Percentiles rank a stretch among this genome's conserved stretches.
phyloP scores from a whole-genome alignment of 2,113 vertebrate genomes.

The Balaeniceps rex region DNA sequence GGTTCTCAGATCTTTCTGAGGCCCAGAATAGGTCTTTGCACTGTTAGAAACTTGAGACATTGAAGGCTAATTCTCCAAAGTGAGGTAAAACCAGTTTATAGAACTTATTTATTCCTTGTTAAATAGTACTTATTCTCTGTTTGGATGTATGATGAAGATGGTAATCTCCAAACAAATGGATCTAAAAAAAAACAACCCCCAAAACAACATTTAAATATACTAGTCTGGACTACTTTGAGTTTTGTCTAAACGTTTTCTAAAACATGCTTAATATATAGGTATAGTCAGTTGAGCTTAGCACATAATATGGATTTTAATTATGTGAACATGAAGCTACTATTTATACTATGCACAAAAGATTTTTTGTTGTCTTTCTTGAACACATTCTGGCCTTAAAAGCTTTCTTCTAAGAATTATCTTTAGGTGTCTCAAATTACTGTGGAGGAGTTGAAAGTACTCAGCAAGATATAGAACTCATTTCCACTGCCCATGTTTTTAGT shows the following conservation, averaged over 20 bases:
- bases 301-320: neutral
- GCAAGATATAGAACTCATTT: neutral
- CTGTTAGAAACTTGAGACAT: neutral
- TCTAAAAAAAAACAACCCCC: neutral
- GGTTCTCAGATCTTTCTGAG: neutral
- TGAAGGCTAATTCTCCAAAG: neutral
- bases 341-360: neutral
- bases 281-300: neutral
- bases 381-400: neutral
- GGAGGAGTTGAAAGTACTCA: neutral
- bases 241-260: neutral
- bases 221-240: neutral
- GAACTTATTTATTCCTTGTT: neutral
- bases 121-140: neutral
- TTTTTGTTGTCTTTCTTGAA: neutral
- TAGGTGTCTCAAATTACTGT: slow-evolving; percentile 39
- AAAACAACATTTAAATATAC: neutral
- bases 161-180: neutral
- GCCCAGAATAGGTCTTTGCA: neutral
- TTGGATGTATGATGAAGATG: neutral
- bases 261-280: neutral
- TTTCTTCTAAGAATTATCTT: neutral
- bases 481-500: neutral
- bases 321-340: neutral
- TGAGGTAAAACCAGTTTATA: neutral